phyloP scores from a whole-genome alignment of 2,113 vertebrate genomes.

The Gracilinanus agilis region DNA sequence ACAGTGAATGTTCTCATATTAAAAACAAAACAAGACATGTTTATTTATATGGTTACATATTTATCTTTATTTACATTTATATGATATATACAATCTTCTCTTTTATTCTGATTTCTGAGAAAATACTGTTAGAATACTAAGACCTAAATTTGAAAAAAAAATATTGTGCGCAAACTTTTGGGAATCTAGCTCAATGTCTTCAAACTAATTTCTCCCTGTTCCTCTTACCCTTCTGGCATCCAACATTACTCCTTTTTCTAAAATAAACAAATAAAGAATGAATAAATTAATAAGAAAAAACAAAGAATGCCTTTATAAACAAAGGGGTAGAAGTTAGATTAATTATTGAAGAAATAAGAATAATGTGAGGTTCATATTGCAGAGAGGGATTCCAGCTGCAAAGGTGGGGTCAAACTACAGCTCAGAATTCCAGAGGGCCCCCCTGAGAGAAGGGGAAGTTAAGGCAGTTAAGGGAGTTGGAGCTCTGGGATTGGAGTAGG shows the following conservation, averaged over 20 bases:
- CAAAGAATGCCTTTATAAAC: neutral
- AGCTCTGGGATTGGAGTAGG: too few relatives aligned
- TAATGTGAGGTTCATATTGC: too few relatives aligned
- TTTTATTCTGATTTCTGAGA: neutral
- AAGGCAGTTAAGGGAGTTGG: too few relatives aligned
- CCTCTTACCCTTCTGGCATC: neutral
- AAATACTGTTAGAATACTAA: neutral
- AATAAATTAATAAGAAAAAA: neutral
- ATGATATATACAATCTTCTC: neutral
- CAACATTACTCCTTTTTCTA: neutral
- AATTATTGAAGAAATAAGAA: neutral
- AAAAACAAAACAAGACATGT: neutral
- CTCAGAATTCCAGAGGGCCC: too few relatives aligned
- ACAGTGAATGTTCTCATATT: too few relatives aligned
- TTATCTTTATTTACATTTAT: neutral
- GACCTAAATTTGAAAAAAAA: neutral
- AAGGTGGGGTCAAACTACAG: too few relatives aligned
- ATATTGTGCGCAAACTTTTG: neutral
- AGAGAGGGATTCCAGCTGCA: too few relatives aligned
- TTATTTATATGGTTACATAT: neutral
- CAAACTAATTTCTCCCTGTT: neutral
- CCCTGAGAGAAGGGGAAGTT: too few relatives aligned
- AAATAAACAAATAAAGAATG: neutral
- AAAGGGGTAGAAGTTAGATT: too few relatives aligned
- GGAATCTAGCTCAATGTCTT: neutral